Percentiles rank a stretch among this genome's conserved stretches.
Conservation (phyloP, 1,140 invertebrate genomes). For the Drosophila ananassae region DNA sequence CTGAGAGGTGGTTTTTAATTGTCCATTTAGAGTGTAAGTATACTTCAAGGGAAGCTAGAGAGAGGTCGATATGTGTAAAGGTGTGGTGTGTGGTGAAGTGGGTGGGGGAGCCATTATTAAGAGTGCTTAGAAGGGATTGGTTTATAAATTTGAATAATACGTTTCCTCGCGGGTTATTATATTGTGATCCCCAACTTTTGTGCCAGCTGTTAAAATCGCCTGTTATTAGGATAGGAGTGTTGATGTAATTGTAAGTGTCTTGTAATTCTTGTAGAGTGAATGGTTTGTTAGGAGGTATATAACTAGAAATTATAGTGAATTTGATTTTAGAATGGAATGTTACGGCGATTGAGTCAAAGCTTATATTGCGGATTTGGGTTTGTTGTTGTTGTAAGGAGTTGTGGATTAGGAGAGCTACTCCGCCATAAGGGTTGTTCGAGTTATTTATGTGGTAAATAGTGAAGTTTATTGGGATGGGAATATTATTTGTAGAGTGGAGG, state of each 20-base stretch:
- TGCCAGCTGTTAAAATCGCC: too few relatives aligned
- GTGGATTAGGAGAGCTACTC: conserved; percentile 5
- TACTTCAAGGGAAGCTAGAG: too few relatives aligned
- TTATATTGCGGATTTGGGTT: conserved; percentile 5
- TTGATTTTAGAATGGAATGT: background rate
- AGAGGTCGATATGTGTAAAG: too few relatives aligned
- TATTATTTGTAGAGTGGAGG: conserved; percentile 8
- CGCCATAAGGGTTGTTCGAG: background rate
- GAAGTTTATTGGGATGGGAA: conserved; percentile 14
- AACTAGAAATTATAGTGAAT: background rate
- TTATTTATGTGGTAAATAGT: conserved; percentile 4
- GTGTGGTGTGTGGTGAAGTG: too few relatives aligned
- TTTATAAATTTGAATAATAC: background rate
- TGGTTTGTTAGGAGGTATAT: background rate
- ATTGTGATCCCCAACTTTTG: too few relatives aligned
- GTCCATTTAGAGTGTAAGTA: too few relatives aligned
- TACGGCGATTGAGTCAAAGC: background rate
- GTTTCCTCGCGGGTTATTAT: too few relatives aligned
- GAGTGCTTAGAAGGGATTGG: too few relatives aligned
- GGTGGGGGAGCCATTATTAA: too few relatives aligned
- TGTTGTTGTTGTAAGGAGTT: conserved; percentile 13
- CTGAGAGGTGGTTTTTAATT: too few relatives aligned
- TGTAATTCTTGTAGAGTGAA: background rate
- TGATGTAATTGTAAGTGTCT: too few relatives aligned
- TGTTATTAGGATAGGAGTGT: too few relatives aligned